A percentile compares a stretch with the other conserved stretches of the same genome.
Evolutionary conservation across 2,888 invertebrate species (phyloP).

Genomic region (Monochamus alternatus): DNA sequence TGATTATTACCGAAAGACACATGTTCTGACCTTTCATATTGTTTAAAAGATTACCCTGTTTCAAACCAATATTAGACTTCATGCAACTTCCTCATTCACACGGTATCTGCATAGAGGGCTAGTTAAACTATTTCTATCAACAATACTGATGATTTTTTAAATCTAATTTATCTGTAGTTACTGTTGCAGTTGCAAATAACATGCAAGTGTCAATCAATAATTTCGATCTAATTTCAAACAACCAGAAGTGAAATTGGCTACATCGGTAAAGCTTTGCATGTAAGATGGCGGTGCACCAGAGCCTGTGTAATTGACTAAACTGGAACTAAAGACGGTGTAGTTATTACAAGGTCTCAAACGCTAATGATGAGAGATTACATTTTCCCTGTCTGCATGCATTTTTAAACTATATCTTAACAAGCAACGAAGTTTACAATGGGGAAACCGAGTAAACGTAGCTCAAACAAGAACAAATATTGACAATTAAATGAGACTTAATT

Average conservation of each 20-base stretch:
- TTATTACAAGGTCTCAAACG: background rate
- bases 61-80: no score
- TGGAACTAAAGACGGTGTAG: background rate
- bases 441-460: background rate
- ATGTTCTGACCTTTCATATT: no score
- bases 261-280: background rate
- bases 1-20: no score
- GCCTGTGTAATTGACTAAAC: background rate
- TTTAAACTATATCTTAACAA: background rate
- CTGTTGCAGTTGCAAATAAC: no score
- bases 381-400: background rate
- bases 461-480: background rate
- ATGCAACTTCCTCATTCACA: no score
- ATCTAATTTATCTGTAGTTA: no score
- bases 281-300: background rate
- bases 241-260: background rate
- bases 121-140: no score
- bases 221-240: background rate
- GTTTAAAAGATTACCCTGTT: no score
- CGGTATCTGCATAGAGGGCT: no score
- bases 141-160: no score
- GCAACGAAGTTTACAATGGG: background rate
- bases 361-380: background rate
- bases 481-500: background rate
- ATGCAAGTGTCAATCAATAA: background rate